Base-by-base conservation (phyloP, 2,113 vertebrate genomes). In the Muscicapa adusta region DNA sequence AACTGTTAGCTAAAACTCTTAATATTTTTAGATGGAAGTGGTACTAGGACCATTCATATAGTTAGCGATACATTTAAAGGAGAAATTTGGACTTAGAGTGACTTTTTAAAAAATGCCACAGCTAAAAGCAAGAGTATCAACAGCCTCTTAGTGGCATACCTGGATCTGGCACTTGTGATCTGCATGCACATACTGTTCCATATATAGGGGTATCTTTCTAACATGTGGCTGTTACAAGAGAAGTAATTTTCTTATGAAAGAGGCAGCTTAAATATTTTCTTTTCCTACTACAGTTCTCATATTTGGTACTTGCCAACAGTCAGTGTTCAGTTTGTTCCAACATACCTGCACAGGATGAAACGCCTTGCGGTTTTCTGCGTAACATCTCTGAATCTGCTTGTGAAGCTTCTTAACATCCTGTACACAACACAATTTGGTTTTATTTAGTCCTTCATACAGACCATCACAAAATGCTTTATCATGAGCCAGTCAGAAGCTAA, bases 361-460 rank as follows among this genome's bases (percentile, higher is more conserved):
- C 3, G 99, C 99, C 58, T 99, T 98, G 85, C 99, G 98, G 96
- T 99, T 99, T 96, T 99, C 99, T 71, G 99, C 98, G 0, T 99
- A 99, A 94, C 99, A 99, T 65, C 99, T 98, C 96, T 99, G 99
- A 96, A 99, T 99, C 97, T 99, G 99, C 94, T 99, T 99, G 97
- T 99, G 99, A 81, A 99, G 99, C 95, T 99, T 99, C 95, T 98
- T 98, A 40, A 99, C 98, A 66, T 99, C 99, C 99, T 99, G 96
- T 18, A 89, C 78, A 87, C 42, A 97, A 97, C 67, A 97, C 54
- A 97, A 91, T 95, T 95, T 95, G 88, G 68, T 72, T 94, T 94
- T 94, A 97, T 91, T 95, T 42, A 89, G 65, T 86, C 91, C 75
- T 95, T 94, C 87, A 89, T 58, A 97, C 45, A 96, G 72, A 97